Percentiles rank a stretch among this genome's conserved stretches.
Conservation (phyloP, 2,797 vertebrate species). For the Spea hammondii region DNA sequence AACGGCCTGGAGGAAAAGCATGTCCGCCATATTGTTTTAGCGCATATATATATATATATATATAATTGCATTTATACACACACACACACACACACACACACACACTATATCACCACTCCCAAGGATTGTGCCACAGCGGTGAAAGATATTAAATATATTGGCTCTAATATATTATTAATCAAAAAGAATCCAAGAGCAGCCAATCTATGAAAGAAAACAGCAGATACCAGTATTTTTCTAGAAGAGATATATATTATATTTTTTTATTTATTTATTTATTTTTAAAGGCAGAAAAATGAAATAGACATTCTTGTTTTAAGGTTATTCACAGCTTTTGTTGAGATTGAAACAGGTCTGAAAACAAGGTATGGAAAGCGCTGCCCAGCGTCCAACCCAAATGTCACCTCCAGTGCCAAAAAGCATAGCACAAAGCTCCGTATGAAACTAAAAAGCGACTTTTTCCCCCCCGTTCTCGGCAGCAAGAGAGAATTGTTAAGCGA, state of each 20-base stretch:
- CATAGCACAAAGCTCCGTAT: slow-evolving; percentile 11
- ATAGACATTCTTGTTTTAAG: no score
- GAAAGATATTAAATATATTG: background rate
- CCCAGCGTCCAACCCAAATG: slow-evolving; percentile 3
- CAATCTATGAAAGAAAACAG: background rate
- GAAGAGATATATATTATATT: no score
- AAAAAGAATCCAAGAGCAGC: no score
- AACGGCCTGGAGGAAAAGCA: no score
- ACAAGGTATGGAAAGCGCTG: background rate
- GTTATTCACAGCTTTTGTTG: no score
- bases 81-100: no score
- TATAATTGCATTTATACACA: background rate
- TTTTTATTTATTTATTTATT: no score
- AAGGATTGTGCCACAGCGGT: background rate
- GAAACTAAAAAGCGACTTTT: background rate
- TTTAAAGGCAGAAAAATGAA: no score
- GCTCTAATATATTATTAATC: background rate
- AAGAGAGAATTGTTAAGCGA: slow-evolving; percentile 1
- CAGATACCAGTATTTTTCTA: background rate
- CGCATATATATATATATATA: no score
- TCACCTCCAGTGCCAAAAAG: slow-evolving; percentile 20
- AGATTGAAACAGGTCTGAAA: background rate
- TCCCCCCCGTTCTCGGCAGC: background rate
- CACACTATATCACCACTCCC: background rate
- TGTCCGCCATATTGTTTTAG: no score